Evolutionary conservation across 1,140 invertebrate genomes (phyloP).

Genomic region (Orius laevigatus): DNA sequence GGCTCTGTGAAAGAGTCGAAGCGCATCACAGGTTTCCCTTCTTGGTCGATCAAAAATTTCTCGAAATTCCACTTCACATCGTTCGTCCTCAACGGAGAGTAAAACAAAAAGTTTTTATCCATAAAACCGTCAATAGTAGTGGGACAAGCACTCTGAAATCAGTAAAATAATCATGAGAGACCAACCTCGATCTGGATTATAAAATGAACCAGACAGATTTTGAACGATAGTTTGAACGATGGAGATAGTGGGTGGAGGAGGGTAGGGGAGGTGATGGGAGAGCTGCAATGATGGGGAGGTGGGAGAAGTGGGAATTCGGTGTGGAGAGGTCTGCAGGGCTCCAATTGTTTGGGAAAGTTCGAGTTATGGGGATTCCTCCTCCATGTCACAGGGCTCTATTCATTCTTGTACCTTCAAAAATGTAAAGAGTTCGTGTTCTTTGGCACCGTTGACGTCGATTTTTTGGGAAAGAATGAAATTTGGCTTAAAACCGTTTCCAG

Average conservation of each 20-base stretch:
- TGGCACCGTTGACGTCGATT: conserved; percentile 38
- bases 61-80: conserved; percentile 46
- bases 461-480: conserved; percentile 35
- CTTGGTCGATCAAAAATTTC: conserved; percentile 35
- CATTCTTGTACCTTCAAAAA: conserved; percentile 40
- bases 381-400: no score
- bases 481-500: conserved; percentile 36
- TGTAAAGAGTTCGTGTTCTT: conserved; percentile 35
- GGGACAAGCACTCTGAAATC: conserved; percentile 24
- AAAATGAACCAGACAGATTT: no score
- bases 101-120: conserved; percentile 27
- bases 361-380: no score
- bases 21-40: conserved; percentile 31
- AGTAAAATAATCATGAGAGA: no score
- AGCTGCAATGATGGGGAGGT: no score
- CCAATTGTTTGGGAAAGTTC: no score
- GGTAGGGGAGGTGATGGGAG: no score
- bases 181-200: no score
- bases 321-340: no score
- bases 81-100: conserved; percentile 27
- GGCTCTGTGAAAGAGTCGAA: conserved; percentile 29
- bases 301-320: no score
- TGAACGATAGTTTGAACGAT: no score
- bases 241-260: no score
- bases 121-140: conserved; percentile 26